phyloP scores from a whole-genome alignment of 2,888 invertebrate species.

The Caenorhabditis sp. region DNA sequence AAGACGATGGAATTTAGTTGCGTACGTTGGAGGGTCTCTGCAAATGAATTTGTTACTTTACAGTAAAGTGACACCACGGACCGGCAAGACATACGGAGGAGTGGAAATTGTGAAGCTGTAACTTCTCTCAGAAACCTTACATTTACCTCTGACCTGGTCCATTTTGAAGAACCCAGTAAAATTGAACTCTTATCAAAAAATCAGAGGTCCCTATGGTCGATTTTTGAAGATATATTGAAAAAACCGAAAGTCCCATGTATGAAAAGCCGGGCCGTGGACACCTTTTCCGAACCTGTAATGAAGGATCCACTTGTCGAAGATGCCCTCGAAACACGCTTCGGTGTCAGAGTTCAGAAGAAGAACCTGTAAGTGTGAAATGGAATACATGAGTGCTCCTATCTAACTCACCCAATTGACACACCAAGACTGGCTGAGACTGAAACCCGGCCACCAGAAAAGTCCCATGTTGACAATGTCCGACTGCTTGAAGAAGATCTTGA shows the following conservation, averaged over 20 bases:
- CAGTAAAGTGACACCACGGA: too few relatives aligned
- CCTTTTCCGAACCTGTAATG: conserved; percentile 62
- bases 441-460: conserved; percentile 73
- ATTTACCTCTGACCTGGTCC: too few relatives aligned
- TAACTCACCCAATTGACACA: conserved; percentile 71
- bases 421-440: conserved; percentile 66
- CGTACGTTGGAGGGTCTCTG: conserved; percentile 72
- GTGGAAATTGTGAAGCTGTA: too few relatives aligned
- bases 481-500: conserved; percentile 67
- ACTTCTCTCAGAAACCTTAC: too few relatives aligned
- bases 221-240: too few relatives aligned
- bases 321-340: conserved; percentile 68
- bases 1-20: conserved; percentile 63
- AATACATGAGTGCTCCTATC: background rate
- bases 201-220: too few relatives aligned
- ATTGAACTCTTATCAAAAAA: too few relatives aligned
- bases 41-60: too few relatives aligned
- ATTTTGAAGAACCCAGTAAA: too few relatives aligned
- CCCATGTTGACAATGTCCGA: conserved; percentile 72
- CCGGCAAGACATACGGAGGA: too few relatives aligned
- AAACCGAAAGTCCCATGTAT: too few relatives aligned
- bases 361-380: conserved; percentile 53
- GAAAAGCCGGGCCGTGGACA: too few relatives aligned
- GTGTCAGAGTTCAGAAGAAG: conserved; percentile 61
- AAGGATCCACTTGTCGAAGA: conserved; percentile 70